Conservation (phyloP, 2,113 vertebrate genomes). For the Nipponia nippon region DNA sequence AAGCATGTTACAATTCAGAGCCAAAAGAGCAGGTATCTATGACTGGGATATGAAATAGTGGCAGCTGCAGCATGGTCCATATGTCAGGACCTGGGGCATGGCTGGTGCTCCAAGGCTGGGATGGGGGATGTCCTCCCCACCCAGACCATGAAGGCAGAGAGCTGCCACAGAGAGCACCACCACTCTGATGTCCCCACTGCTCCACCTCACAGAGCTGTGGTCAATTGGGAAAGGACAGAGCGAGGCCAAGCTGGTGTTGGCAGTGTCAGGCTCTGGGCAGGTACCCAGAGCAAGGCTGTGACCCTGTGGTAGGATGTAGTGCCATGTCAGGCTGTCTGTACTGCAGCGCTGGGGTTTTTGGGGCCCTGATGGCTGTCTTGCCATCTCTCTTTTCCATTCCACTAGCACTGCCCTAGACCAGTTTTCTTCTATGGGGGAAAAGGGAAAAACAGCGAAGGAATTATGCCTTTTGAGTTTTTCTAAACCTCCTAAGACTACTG, state of each 20-base stretch:
- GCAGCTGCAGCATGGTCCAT: background rate
- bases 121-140: background rate
- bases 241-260: background rate
- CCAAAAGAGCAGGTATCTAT: background rate
- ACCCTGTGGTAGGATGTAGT: fast-evolving
- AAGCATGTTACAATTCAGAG: background rate
- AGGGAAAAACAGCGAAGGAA: background rate
- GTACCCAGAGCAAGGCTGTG: background rate
- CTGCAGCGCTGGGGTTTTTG: background rate
- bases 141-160: background rate
- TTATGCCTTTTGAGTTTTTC: background rate
- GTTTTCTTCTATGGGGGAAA: background rate
- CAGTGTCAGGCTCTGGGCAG: background rate
- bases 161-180: background rate
- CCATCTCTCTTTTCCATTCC: background rate
- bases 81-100: background rate
- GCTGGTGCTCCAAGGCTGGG: background rate
- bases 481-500: background rate
- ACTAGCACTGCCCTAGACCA: background rate
- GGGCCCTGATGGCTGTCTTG: background rate
- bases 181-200: background rate
- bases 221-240: background rate
- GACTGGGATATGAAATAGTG: background rate
- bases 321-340: background rate
- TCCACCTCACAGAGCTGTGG: background rate